Evolutionary conservation across 1,140 invertebrate species (phyloP).

Genomic region (Leptoteleia sp.): DNA sequence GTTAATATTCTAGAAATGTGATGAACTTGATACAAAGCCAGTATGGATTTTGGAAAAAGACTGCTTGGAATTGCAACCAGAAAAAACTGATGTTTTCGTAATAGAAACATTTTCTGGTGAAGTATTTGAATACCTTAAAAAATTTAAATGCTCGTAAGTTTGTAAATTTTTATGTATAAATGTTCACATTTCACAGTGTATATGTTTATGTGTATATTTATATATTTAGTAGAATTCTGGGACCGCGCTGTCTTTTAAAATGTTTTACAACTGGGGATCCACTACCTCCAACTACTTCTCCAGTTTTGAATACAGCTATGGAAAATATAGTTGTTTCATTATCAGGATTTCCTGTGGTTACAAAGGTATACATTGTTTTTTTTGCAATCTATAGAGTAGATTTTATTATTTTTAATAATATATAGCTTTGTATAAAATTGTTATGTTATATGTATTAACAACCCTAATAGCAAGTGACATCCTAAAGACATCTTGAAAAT

Average conservation of each 20-base stretch:
- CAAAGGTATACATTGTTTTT: no score
- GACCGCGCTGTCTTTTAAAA: slow-evolving; percentile 89
- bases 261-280: slow-evolving; percentile 86
- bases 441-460: no score
- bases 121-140: slow-evolving; percentile 84
- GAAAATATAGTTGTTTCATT: slow-evolving; percentile 87
- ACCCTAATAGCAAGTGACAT: no score
- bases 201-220: neutral
- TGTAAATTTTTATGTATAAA: no score
- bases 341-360: slow-evolving; percentile 84
- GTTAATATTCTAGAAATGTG: slow-evolving; percentile 80
- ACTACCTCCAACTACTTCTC: slow-evolving; percentile 88
- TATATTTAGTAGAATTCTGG: slow-evolving; percentile 85
- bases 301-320: slow-evolving; percentile 92
- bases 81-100: slow-evolving; percentile 88
- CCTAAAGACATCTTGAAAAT: no score
- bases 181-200: no score
- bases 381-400: no score
- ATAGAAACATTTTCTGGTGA: slow-evolving; percentile 87
- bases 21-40: slow-evolving; percentile 79
- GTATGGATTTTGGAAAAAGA: slow-evolving; percentile 81
- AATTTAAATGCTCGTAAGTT: slow-evolving; percentile 85
- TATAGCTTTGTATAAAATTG: no score
- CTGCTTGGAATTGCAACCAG: slow-evolving; percentile 80
- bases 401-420: slow-evolving; percentile 1